Percentiles rank a stretch among this genome's conserved stretches.
phyloP scores from a whole-genome alignment of 2,797 vertebrate genomes.

The Paedocypris micromegethes region DNA sequence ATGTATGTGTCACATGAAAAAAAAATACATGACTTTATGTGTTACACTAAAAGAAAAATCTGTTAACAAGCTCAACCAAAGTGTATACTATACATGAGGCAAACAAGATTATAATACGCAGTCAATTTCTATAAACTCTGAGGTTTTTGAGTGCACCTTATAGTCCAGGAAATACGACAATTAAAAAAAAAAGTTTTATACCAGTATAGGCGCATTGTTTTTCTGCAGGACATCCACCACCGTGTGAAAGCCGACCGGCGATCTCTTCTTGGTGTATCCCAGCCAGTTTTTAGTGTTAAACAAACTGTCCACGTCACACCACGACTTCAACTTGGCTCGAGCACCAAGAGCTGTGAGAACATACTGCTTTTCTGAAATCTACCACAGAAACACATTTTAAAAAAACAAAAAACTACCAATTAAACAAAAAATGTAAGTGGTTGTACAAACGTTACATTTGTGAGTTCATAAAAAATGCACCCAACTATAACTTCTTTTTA shows the following conservation, averaged over 20 bases:
- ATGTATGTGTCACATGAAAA: neutral
- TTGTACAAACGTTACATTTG: no score
- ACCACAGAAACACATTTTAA: conserved; percentile 20
- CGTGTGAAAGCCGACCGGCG: conserved; percentile 84
- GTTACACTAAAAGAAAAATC: no score
- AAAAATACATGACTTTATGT: no score
- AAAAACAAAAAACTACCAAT: neutral
- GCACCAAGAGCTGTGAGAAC: conserved; percentile 85
- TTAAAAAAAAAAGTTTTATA: conserved; percentile 45
- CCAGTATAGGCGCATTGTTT: conserved; percentile 86
- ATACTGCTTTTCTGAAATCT: conserved; percentile 93
- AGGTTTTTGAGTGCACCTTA: no score
- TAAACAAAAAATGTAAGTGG: no score
- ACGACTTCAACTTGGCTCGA: conserved; percentile 86
- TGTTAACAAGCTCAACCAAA: no score
- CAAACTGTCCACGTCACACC: conserved; percentile 87
- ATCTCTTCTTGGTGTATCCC: conserved; percentile 87
- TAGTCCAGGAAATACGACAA: no score
- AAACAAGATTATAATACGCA: no score
- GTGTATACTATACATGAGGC: no score
- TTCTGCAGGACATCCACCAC: conserved; percentile 92
- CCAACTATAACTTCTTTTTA: no score
- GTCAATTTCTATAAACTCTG: no score
- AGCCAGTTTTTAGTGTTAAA: conserved; percentile 92
- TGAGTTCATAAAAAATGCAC: no score